Evolutionary conservation across 2,113 vertebrate species (phyloP).

Genomic region (Ceratotherium simum): DNA sequence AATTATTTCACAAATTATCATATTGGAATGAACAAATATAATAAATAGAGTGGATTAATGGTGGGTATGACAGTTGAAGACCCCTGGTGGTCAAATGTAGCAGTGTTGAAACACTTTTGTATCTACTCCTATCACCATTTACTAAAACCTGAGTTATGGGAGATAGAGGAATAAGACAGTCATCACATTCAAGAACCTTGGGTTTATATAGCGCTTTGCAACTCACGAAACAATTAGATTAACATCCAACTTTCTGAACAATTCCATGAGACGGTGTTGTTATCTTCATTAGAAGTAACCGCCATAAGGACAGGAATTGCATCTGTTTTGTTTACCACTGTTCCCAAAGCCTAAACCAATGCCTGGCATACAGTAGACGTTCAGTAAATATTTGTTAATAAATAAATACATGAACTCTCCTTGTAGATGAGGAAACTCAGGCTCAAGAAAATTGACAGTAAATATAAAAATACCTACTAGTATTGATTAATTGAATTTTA

Average conservation of each 20-base stretch:
- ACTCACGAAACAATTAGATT: background rate
- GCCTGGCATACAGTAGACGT: background rate
- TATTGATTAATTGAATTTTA: background rate
- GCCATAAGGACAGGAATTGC: background rate
- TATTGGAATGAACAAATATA: background rate
- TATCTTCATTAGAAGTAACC: background rate
- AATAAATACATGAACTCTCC: background rate
- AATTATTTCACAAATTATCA: background rate
- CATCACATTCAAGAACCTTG: background rate
- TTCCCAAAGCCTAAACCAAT: background rate
- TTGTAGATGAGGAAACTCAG: background rate
- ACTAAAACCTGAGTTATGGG: background rate
- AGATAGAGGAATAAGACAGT: background rate
- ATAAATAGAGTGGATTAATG: background rate
- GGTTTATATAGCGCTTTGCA: background rate
- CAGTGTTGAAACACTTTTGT: background rate
- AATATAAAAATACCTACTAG: constrained; percentile 20
- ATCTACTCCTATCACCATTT: background rate
- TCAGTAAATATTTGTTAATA: background rate
- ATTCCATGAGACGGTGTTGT: background rate
- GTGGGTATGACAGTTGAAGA: background rate
- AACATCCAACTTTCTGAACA: background rate
- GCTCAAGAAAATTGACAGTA: background rate
- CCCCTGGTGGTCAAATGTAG: background rate
- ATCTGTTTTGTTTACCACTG: background rate